Conservation (phyloP, 2,113 vertebrate species). For the Dipodomys stephensi region DNA sequence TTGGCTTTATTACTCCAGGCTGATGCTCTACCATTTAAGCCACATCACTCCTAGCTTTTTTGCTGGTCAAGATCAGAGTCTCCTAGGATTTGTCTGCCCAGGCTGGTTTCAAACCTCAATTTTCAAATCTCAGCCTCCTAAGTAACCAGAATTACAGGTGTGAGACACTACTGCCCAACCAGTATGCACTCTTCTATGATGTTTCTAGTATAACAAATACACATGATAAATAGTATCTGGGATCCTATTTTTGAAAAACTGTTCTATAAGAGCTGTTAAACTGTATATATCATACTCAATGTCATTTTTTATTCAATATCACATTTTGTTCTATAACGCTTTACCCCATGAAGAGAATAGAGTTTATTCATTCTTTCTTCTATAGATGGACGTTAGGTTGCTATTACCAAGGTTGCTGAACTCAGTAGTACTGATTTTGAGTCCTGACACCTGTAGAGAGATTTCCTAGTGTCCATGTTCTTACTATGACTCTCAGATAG, state of each 20-base stretch:
- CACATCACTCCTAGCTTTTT: too few relatives aligned
- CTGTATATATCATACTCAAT: neutral
- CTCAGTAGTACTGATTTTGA: neutral
- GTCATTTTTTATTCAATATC: constrained; percentile 15
- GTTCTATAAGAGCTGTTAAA: neutral
- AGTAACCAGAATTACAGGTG: too few relatives aligned
- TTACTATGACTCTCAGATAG: neutral
- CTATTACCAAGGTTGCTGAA: neutral
- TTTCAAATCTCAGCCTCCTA: too few relatives aligned
- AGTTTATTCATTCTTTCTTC: constrained; percentile 32
- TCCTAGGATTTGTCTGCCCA: too few relatives aligned
- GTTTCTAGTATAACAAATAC: too few relatives aligned
- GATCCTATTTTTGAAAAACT: neutral
- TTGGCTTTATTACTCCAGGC: too few relatives aligned
- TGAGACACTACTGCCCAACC: too few relatives aligned
- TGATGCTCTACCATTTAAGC: too few relatives aligned
- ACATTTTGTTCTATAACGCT: constrained; percentile 22
- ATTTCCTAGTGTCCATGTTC: neutral
- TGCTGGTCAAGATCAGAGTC: too few relatives aligned
- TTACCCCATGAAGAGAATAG: neutral
- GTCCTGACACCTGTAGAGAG: neutral
- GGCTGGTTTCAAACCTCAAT: too few relatives aligned
- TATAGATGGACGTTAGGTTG: neutral
- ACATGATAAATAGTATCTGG: neutral
- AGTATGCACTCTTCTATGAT: too few relatives aligned